These are phyloP conservation scores for Numenius arquata DNA, from an alignment of 2,113 vertebrate species.

Conservation along the genomic window DNA sequence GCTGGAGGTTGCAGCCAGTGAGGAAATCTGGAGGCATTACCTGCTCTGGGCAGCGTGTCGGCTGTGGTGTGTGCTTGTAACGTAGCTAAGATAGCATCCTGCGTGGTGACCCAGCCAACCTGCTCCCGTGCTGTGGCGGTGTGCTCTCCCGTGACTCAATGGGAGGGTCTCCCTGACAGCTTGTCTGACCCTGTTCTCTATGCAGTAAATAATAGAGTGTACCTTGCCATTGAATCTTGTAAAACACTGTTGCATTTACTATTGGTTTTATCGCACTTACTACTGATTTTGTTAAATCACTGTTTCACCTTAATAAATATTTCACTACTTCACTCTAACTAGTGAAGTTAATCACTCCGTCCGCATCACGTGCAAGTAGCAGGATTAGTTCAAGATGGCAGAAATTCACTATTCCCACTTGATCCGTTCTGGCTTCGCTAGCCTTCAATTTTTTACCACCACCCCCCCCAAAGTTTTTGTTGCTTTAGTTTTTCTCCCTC, in stretches of 20 bases:
- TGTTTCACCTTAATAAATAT: too few relatives aligned
- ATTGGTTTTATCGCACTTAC: too few relatives aligned
- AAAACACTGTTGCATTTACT: too few relatives aligned
- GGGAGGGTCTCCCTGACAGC: too few relatives aligned
- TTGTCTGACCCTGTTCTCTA: too few relatives aligned
- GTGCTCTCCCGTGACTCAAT: too few relatives aligned
- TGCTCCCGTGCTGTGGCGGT: not conserved
- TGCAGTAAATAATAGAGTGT: too few relatives aligned
- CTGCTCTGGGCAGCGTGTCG: fast-evolving
- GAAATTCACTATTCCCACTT: not conserved
- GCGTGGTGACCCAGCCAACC: not conserved
- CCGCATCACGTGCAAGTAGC: not conserved
- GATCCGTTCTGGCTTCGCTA: not conserved
- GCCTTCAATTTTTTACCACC: not conserved
- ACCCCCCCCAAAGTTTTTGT: not conserved
- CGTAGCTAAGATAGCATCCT: not conserved
- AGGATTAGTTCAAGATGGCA: not conserved
- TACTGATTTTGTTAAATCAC: too few relatives aligned
- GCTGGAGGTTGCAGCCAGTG: not conserved
- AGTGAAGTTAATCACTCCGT: too few relatives aligned
- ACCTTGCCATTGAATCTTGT: too few relatives aligned
- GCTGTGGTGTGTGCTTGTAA: fast-evolving
- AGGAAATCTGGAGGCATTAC: not conserved
- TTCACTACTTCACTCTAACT: too few relatives aligned
- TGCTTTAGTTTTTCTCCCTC: not conserved